phyloP scores from a whole-genome alignment of 53 echinoderm and acorn worm species.

The Holothuria leucospilota region DNA sequence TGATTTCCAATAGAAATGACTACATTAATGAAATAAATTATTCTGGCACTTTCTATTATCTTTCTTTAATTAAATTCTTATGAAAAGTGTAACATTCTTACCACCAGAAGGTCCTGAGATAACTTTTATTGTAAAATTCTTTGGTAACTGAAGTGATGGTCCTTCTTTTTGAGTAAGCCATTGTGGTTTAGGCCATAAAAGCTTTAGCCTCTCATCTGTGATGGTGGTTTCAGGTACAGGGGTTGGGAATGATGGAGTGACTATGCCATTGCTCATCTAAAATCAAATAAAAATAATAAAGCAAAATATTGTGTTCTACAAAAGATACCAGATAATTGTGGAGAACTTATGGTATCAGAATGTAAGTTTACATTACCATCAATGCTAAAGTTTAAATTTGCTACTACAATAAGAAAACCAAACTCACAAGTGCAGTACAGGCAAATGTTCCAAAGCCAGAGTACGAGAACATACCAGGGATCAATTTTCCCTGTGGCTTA shows the following conservation, averaged over 20 bases:
- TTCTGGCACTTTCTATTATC: no score
- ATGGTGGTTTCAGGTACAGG: slow-evolving; percentile 20
- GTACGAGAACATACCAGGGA: no score
- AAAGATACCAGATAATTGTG: not conserved
- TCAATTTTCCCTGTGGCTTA: no score
- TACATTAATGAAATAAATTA: no score
- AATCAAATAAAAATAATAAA: not conserved
- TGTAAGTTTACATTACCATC: no score
- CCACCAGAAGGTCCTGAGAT: slow-evolving; percentile 7
- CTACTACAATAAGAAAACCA: no score
- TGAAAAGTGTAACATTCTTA: not conserved
- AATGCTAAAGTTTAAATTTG: not conserved
- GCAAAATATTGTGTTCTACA: not conserved
- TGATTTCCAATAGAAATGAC: no score
- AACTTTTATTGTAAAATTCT: slow-evolving; percentile 28
- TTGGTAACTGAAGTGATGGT: not conserved
- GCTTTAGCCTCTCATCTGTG: slow-evolving; percentile 67
- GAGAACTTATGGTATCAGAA: no score
- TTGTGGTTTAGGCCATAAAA: slow-evolving; percentile 89
- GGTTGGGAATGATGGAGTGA: not conserved
- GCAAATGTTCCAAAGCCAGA: no score
- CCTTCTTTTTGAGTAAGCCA: slow-evolving; percentile 74
- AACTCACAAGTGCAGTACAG: no score
- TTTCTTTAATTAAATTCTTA: no score
- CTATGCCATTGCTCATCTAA: slow-evolving; percentile 39